These are phyloP conservation scores for Drosophila mauritiana DNA, from an alignment of 1,140 invertebrate genomes.

Conservation along the genomic window DNA sequence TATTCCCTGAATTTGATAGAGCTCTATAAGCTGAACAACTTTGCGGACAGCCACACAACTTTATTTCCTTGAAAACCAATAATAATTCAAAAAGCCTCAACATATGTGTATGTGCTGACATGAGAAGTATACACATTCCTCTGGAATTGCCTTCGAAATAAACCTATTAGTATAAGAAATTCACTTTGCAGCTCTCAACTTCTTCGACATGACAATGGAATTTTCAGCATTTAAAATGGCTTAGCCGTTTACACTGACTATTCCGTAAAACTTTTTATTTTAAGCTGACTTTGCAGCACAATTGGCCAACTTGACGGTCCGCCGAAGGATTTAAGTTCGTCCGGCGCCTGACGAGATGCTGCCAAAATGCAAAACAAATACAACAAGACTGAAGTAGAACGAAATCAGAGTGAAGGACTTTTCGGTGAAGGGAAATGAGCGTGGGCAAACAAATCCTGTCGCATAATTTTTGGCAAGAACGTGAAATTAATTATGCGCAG, in stretches of 20 bases:
- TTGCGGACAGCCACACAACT: background rate
- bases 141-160: background rate
- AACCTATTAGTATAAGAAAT: background rate
- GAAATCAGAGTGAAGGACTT: conserved; percentile 56
- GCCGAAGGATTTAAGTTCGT: conserved; percentile 22
- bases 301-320: conserved; percentile 32
- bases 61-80: background rate
- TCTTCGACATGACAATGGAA: background rate
- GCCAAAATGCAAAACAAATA: conserved; percentile 43
- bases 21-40: background rate
- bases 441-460: conserved; percentile 59
- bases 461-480: conserved; percentile 79
- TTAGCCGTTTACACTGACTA: conserved; percentile 29
- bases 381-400: conserved; percentile 12
- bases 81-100: background rate
- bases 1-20: background rate
- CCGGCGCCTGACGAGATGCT: conserved; percentile 11
- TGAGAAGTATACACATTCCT: background rate
- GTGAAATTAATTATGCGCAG: conserved; percentile 79
- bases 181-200: background rate
- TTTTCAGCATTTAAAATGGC: conserved; percentile 2
- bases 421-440: background rate
- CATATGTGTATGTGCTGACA: too few species aligned
- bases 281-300: conserved; percentile 13
- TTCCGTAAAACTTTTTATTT: conserved; percentile 13